Evolutionary conservation across 1,140 invertebrate genomes (phyloP).

Genomic region (Microplitis mediator): DNA sequence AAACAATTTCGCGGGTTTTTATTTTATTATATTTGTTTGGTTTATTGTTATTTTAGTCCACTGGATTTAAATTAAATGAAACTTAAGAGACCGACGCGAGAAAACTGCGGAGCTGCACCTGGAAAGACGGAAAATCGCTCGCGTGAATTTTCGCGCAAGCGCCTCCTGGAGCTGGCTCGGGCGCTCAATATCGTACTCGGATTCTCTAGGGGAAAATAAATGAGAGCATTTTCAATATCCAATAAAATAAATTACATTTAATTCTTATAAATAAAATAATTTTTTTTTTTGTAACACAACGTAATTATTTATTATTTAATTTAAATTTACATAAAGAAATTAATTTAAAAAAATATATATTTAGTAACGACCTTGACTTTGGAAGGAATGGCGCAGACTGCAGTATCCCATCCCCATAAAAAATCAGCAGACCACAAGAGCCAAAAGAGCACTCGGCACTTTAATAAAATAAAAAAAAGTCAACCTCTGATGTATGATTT

Average conservation of each 20-base stretch:
- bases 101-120: slow-evolving; percentile 23
- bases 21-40: too few species aligned
- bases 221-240: background rate
- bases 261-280: too few species aligned
- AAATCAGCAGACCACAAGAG: background rate
- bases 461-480: background rate
- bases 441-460: background rate
- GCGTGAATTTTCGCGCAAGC: slow-evolving; percentile 29
- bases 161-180: slow-evolving; percentile 3
- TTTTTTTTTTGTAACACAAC: too few species aligned
- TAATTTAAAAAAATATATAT: background rate
- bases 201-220: background rate
- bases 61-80: background rate
- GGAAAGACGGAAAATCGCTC: background rate
- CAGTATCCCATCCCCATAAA: background rate
- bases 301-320: too few species aligned
- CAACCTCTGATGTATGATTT: background rate
- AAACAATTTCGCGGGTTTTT: too few species aligned
- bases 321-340: too few species aligned
- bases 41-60: too few species aligned
- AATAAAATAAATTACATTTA: background rate
- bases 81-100: background rate
- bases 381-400: background rate
- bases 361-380: slow-evolving; percentile 1
- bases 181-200: slow-evolving; percentile 27